Percentiles rank a stretch among this genome's conserved stretches.
phyloP scores from a whole-genome alignment of 2,797 vertebrate species.

The Lepus oiostolus region DNA sequence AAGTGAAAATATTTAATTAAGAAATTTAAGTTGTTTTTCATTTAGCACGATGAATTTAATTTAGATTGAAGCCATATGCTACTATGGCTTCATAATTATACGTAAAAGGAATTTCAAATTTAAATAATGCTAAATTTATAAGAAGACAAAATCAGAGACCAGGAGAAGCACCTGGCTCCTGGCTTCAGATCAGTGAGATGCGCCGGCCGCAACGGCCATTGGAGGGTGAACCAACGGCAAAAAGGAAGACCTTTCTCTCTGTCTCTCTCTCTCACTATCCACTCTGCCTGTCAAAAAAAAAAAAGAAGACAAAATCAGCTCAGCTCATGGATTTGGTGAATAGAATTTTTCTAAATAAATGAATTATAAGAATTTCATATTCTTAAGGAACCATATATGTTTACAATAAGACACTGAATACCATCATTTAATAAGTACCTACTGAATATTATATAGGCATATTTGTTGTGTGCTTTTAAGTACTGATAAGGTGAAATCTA shows the following conservation, averaged over 20 bases:
- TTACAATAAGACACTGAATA: conserved; percentile 24
- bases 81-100: conserved; percentile 36
- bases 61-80: conserved; percentile 39
- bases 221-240: too few relatives aligned
- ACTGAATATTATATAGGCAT: conserved; percentile 35
- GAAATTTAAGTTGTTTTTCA: conserved; percentile 51
- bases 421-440: conserved; percentile 53
- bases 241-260: too few relatives aligned
- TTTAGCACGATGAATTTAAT: conserved; percentile 46
- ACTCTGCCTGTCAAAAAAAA: too few relatives aligned
- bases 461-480: conserved; percentile 54
- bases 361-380: neutral
- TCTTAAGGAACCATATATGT: conserved; percentile 38
- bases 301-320: neutral
- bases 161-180: too few relatives aligned
- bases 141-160: conserved; percentile 15
- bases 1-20: conserved; percentile 15
- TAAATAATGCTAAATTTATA: conserved; percentile 43
- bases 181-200: too few relatives aligned
- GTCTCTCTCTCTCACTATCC: too few relatives aligned
- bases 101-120: conserved; percentile 54
- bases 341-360: conserved; percentile 56
- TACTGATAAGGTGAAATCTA: conserved; percentile 36
- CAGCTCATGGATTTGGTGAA: conserved; percentile 30
- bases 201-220: too few relatives aligned